Percentiles rank a stretch among this genome's conserved stretches.
phyloP scores from a whole-genome alignment of 1,140 invertebrate genomes.

The Drosophila tsacasi region DNA sequence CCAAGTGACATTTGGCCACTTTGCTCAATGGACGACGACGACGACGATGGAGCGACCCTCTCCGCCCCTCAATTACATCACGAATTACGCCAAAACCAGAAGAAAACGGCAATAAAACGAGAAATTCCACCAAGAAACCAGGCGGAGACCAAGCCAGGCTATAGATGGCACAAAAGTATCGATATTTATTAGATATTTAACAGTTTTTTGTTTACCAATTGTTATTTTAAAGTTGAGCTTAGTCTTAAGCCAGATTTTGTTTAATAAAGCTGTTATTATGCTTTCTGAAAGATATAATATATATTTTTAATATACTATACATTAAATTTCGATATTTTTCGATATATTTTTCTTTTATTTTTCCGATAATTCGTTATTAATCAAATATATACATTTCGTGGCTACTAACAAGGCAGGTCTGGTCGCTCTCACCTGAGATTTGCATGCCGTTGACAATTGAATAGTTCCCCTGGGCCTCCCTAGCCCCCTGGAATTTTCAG shows the following conservation, averaged over 20 bases:
- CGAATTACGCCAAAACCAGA: slow-evolving; percentile 16
- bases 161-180: not conserved
- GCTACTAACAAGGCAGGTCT: not conserved
- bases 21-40: slow-evolving; percentile 26
- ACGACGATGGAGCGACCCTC: not conserved
- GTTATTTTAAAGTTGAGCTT: too few relatives aligned
- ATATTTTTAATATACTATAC: not conserved
- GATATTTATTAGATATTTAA: not conserved
- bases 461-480: not conserved
- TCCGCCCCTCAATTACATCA: slow-evolving; percentile 16
- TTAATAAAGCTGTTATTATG: too few relatives aligned
- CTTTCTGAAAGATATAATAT: too few relatives aligned
- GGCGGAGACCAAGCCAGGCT: not conserved
- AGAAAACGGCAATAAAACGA: slow-evolving; percentile 18
- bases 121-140: slow-evolving; percentile 25
- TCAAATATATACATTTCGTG: not conserved
- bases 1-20: slow-evolving; percentile 42
- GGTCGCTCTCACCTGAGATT: not conserved
- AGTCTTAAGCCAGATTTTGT: too few relatives aligned
- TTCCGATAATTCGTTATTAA: not conserved
- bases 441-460: slow-evolving; percentile 42
- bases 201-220: not conserved
- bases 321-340: too few relatives aligned
- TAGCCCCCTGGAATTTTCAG: slow-evolving; percentile 1
- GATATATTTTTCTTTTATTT: not conserved